Percentiles rank a stretch among this genome's conserved stretches.
Evolutionary conservation across 2,888 invertebrate species (phyloP).

Genomic region (Drosophila borborema): DNA sequence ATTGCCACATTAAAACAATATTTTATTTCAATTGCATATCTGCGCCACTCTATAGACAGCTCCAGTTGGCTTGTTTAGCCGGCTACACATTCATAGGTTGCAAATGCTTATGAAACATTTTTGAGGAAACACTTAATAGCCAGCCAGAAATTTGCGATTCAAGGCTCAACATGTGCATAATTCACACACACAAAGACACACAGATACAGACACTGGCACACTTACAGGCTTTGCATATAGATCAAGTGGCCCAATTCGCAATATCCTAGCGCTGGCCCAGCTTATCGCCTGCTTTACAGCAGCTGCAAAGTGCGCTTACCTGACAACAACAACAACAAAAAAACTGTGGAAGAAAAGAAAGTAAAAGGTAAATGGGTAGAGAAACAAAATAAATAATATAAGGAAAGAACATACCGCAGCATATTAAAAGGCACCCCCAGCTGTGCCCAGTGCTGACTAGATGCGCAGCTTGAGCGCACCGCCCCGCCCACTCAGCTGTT

Average conservation of each 20-base stretch:
- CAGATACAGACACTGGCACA: neutral
- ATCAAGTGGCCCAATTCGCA: slow-evolving; percentile 46
- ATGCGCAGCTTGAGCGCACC: slow-evolving; percentile 52
- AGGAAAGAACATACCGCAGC: slow-evolving; percentile 72
- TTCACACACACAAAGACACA: slow-evolving; percentile 33
- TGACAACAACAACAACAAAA: slow-evolving; percentile 23
- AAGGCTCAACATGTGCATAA: slow-evolving; percentile 73
- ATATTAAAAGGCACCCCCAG: slow-evolving; percentile 76
- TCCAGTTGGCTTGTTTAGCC: neutral
- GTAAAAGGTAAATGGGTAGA: slow-evolving; percentile 19
- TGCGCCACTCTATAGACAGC: slow-evolving; percentile 2
- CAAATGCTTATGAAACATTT: slow-evolving; percentile 67
- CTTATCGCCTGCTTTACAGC: slow-evolving; percentile 64
- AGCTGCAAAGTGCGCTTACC: slow-evolving; percentile 75
- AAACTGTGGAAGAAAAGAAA: neutral
- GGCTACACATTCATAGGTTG: slow-evolving; percentile 49
- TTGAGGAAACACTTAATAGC: slow-evolving; percentile 38
- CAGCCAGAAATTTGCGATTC: slow-evolving; percentile 28
- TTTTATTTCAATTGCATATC: slow-evolving; percentile 30
- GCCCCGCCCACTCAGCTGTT: neutral
- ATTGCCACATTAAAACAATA: slow-evolving; percentile 28
- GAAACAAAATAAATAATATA: slow-evolving; percentile 35
- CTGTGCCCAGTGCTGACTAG: slow-evolving; percentile 63
- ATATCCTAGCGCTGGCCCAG: slow-evolving; percentile 36
- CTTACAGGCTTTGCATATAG: slow-evolving; percentile 61